Evolutionary conservation across 2,113 vertebrate species (phyloP), one percentile per base, ranked within the genome.

Genomic region (Xiphophorus couchianus): DNA sequence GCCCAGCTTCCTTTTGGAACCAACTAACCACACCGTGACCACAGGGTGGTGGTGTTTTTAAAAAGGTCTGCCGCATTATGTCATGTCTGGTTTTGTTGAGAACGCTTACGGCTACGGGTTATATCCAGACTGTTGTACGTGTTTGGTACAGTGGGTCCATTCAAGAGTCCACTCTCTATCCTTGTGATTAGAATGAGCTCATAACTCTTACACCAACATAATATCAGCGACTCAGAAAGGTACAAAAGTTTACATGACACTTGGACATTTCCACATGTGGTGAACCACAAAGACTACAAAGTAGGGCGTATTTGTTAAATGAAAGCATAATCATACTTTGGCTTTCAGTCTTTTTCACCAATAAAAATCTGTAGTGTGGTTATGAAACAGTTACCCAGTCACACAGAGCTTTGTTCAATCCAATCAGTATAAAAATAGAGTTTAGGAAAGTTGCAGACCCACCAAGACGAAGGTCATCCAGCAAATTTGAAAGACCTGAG

Each of bases 31-130:
- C 74, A 44, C 70, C 25, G 63, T 19, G 68, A 76, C 86, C 83
- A 69, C 76, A 69, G 78, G 73, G 84, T 84, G 82, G 80, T 78
- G 83, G 81, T 86, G 82, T 91, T 90, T 90, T 89, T 83, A 84
- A 86, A 91, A 87, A 84, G 85, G 71, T 80, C 84, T 80, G 71
- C 74, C 61, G 84, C 85, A 84, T 91, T 89, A 93, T 90, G 90
- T 92, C 92, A 93, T 89, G 92, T 93, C 90, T 92, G 90, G 80
- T 88, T 71, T 67, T 17, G 80, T 62, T 25, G 80, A 84, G 82
- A 86, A 89, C 88, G 88, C 35, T 88, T 87, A 93, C 85, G 88
- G 86, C 87, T 85, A 89, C 88, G 86, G 89, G 92, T 93, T 90
- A 90, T 90, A 91, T 88, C 84, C 77, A 86, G 76, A 74, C 72